Base-by-base conservation (phyloP, 2,113 vertebrate species). In the Tichodroma muraria region DNA sequence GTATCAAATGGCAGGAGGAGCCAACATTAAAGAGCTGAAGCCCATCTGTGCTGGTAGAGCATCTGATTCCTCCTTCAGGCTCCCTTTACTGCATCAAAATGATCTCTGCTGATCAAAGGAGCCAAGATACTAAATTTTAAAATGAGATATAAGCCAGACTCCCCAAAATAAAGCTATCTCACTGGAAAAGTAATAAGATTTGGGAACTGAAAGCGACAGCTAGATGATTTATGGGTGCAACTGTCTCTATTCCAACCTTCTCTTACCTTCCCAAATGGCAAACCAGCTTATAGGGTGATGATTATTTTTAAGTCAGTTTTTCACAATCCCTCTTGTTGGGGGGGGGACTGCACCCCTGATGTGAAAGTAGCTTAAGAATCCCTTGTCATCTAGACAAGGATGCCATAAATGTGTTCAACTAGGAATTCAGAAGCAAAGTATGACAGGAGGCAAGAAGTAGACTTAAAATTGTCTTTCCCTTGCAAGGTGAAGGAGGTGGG, bases 321-420 rank as follows among this genome's bases (percentile, higher is more conserved):
- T 65, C 37, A 47, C 16, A 70, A 22, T 57, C 22, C 5, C 15
- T 80, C 50, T 27, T 86, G 27, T 42, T 54, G 20, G 42, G n/a
- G n/a, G 42, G 42, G 17, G 42, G 81, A 63, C 33, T 37, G 23
- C 37, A 53, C 4, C 8, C 20, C 12, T 0, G 0, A 6, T 54
- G 30, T 21, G n/a, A 59, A 85, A 72, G 24, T 47, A 31, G 9
- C 8, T 54, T 54, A 8, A 87, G 31, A 56, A 66, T 33, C 22
- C 40, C 25, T 20, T 68, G 0, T 53, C 70, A 38, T 22, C 42
- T 24, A n/a, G 3, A 60, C 24, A 80, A 56, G 19, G 17, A n/a
- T 60, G 40, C 13, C 49, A 27, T 3, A 35, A 53, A 27, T 3
- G 1, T 1, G 0, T 50, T 78, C 42, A 84, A 14, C 17, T 15